Percentiles rank a stretch among this genome's conserved stretches.
Evolutionary conservation across 1,140 invertebrate species (phyloP).

Genomic region (Papilio helenus): DNA sequence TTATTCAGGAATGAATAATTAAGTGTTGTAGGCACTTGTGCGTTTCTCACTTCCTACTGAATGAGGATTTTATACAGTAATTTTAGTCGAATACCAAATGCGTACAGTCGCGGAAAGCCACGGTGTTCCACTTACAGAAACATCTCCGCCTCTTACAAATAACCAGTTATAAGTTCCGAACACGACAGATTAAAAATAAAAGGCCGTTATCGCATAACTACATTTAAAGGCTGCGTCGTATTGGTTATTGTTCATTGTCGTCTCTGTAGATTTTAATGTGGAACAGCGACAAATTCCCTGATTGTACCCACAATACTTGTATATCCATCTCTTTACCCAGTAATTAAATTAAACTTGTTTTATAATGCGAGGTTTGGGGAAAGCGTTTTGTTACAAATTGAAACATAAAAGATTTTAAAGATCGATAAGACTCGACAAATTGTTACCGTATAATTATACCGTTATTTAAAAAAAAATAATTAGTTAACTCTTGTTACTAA

Average conservation of each 20-base stretch:
- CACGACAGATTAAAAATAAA: too few species aligned
- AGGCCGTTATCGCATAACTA: too few species aligned
- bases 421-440: constrained; percentile 3
- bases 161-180: too few species aligned
- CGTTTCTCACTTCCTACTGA: constrained; percentile 9
- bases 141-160: too few species aligned
- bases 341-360: neutral
- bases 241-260: too few species aligned
- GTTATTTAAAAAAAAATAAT: neutral
- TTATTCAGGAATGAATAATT: constrained; percentile 64
- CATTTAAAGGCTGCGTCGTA: too few species aligned
- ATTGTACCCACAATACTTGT: too few species aligned
- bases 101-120: neutral
- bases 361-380: neutral
- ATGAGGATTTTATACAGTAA: neutral
- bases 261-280: too few species aligned
- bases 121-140: too few species aligned
- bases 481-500: neutral
- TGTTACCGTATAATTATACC: neutral
- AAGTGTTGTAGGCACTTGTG: constrained; percentile 30
- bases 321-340: neutral
- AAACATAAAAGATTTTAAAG: constrained; percentile 16
- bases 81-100: neutral
- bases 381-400: constrained; percentile 15
- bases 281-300: too few species aligned